phyloP scores from a whole-genome alignment of 2,797 vertebrate species.

The Spondyliosoma cantharus region DNA sequence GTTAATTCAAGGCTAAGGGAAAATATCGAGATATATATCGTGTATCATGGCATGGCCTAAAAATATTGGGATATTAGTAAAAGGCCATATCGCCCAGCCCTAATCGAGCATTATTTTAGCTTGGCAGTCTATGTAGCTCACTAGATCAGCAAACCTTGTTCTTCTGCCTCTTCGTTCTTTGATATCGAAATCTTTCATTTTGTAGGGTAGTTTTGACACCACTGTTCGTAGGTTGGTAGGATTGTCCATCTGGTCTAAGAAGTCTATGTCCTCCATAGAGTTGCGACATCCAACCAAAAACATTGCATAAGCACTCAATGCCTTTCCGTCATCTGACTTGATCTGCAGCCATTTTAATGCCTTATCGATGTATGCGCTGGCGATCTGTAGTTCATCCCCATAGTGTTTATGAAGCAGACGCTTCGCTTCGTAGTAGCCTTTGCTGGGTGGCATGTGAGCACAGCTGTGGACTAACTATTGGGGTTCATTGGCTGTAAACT shows the following conservation, averaged over 20 bases:
- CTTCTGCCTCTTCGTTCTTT: not conserved
- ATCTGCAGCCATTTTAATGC: not conserved
- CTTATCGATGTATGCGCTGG: not conserved
- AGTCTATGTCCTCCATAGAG: not conserved
- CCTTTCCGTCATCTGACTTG: not conserved
- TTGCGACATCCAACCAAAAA: not conserved
- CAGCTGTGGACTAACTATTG: conserved; percentile 1
- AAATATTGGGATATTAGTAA: too few relatives aligned
- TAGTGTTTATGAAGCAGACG: not conserved
- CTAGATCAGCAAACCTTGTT: not conserved
- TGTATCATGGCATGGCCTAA: too few relatives aligned
- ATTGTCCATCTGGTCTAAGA: not conserved
- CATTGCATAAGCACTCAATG: not conserved
- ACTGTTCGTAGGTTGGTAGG: not conserved
- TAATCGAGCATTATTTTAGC: not conserved
- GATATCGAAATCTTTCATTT: not conserved
- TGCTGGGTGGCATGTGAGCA: not conserved
- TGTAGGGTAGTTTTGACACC: not conserved
- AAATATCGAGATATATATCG: too few relatives aligned
- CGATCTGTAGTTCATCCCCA: not conserved
- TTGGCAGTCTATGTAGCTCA: not conserved
- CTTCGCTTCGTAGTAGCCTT: not conserved
- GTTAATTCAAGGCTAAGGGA: too few relatives aligned
- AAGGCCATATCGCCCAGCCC: too few relatives aligned
- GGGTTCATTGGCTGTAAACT: not conserved